A percentile compares a stretch with the other conserved stretches of the same genome.
These are phyloP conservation scores for Cardiocondyla obscurior DNA, from an alignment of 1,140 invertebrate genomes.

Conservation along the genomic window DNA sequence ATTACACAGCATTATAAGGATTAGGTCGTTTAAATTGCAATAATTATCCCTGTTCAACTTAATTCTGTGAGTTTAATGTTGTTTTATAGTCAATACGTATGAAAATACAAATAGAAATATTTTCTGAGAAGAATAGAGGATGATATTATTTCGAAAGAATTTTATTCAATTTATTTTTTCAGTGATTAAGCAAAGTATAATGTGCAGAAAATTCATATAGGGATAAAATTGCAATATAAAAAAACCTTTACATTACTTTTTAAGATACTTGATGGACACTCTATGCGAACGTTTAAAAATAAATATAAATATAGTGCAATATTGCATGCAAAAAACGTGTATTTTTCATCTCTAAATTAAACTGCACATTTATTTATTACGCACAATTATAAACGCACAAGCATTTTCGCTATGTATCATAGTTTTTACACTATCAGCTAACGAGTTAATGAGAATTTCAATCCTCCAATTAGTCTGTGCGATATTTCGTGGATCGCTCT, in stretches of 20 bases:
- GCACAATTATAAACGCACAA: constrained; percentile 61
- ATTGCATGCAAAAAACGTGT: constrained; percentile 58
- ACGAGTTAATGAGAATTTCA: constrained; percentile 38
- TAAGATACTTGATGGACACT: constrained; percentile 47
- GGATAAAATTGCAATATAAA: constrained; percentile 50
- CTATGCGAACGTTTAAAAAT: constrained; percentile 58
- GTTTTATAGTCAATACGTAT: not conserved
- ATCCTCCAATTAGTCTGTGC: constrained; percentile 46
- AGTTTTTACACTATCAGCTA: constrained; percentile 45
- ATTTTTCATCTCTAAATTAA: constrained; percentile 55
- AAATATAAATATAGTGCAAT: constrained; percentile 67
- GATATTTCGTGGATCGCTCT: constrained; percentile 9
- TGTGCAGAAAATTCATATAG: constrained; percentile 7
- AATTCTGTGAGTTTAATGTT: not conserved
- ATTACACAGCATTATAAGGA: constrained; percentile 48
- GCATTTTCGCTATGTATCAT: constrained; percentile 50
- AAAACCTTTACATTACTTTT: constrained; percentile 53
- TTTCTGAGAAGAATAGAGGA: not conserved
- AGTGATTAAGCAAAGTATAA: not conserved
- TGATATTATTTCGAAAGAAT: not conserved
- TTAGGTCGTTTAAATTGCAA: constrained; percentile 54
- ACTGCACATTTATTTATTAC: constrained; percentile 65
- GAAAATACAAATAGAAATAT: not conserved
- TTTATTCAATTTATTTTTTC: not conserved
- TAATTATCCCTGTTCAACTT: constrained; percentile 38